phyloP scores from a whole-genome alignment of 2,113 vertebrate species.

The Murina feae region DNA sequence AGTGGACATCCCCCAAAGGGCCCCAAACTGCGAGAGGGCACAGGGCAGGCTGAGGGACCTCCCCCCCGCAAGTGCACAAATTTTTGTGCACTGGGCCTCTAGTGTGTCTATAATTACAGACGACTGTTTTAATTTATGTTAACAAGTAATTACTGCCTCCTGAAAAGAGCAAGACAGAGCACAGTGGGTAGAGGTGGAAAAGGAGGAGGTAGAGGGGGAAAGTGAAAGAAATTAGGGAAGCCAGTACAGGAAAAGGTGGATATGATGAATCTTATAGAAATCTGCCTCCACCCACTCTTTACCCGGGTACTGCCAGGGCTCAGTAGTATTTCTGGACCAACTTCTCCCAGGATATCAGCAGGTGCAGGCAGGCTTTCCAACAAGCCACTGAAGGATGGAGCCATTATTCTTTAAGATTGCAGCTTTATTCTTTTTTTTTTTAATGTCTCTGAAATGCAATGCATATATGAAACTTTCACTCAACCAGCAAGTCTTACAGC shows the following conservation, averaged over 20 bases:
- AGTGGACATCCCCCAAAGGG: too few relatives aligned
- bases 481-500: constrained; percentile 73
- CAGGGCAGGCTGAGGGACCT: too few relatives aligned
- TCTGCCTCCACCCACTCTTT: not conserved
- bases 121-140: not conserved
- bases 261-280: constrained; percentile 27
- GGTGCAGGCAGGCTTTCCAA: constrained; percentile 31
- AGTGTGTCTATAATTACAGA: not conserved
- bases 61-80: too few relatives aligned
- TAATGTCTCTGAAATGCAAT: constrained; percentile 36
- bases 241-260: not conserved
- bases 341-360: not conserved
- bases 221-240: not conserved
- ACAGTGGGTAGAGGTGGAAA: not conserved
- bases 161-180: not conserved
- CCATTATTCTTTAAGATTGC: not conserved
- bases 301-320: not conserved
- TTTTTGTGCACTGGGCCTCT: too few relatives aligned
- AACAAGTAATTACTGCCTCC: not conserved
- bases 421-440: constrained; percentile 1
- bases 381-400: not conserved
- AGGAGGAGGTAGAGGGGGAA: not conserved
- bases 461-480: constrained; percentile 52
- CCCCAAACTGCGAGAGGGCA: too few relatives aligned
- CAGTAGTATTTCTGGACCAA: not conserved